Evolutionary conservation across 2,113 vertebrate genomes (phyloP).

Genomic region (Oceanodroma tethys): DNA sequence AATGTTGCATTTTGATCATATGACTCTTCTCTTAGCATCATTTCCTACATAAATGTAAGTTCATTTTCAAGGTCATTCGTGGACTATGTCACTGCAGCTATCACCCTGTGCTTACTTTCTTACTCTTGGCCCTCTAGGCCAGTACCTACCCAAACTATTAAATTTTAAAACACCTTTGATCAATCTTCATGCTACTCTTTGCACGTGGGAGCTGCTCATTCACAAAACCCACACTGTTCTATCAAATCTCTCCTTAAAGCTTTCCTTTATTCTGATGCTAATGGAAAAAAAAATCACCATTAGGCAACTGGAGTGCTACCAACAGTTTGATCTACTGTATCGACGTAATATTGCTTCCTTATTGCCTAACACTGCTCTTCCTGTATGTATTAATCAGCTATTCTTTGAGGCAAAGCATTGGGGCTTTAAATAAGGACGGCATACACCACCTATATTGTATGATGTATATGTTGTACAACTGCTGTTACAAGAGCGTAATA

Average conservation of each 20-base stretch:
- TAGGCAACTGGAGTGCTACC: not conserved
- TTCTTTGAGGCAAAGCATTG: not conserved
- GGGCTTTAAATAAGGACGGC: not conserved
- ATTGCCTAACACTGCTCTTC: not conserved
- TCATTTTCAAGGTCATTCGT: not conserved
- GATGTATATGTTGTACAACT: not conserved
- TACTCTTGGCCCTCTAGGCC: not conserved
- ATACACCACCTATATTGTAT: not conserved
- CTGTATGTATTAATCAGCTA: not conserved
- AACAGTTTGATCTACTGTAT: not conserved
- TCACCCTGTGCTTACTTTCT: not conserved
- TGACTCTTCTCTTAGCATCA: not conserved
- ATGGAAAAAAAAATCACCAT: not conserved
- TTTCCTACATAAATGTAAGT: not conserved
- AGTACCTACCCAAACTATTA: not conserved
- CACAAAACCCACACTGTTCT: not conserved
- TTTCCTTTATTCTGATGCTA: not conserved
- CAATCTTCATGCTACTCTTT: not conserved
- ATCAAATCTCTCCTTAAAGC: not conserved
- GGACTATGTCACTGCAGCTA: not conserved
- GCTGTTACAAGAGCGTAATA: not conserved
- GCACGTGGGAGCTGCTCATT: not conserved
- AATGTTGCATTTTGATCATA: not conserved
- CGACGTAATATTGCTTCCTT: not conserved
- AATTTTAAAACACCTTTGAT: not conserved